Percentiles rank a stretch among this genome's conserved stretches.
These are phyloP conservation scores for Rhynchotus rufescens DNA, from an alignment of 2,797 vertebrate species.

Conservation along the genomic window DNA sequence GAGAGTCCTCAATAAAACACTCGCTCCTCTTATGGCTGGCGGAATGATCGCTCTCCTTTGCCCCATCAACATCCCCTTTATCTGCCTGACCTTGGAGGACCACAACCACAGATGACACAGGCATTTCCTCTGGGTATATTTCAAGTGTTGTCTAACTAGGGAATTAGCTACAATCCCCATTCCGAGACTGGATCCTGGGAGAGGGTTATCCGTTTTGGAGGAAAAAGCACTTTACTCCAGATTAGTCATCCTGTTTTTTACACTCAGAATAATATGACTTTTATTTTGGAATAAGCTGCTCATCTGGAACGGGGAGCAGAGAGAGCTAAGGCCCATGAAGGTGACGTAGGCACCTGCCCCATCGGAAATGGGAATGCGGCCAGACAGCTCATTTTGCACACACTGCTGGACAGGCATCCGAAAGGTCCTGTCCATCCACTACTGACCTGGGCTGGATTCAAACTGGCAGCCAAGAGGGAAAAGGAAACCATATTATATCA, in stretches of 20 bases:
- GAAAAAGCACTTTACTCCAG: background rate
- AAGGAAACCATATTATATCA: conserved; percentile 57
- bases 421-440: background rate
- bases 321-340: background rate
- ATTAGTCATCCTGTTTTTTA: background rate
- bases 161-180: background rate
- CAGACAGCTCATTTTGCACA: background rate
- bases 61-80: background rate
- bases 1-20: background rate
- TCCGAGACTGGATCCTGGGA: background rate
- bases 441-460: conserved; percentile 49
- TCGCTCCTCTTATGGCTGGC: background rate
- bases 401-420: background rate
- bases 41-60: background rate
- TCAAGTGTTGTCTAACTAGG: background rate
- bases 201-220: background rate
- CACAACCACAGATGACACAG: background rate
- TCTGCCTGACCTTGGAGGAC: background rate
- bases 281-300: conserved; percentile 23
- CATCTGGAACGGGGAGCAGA: background rate
- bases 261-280: background rate
- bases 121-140: background rate
- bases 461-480: conserved; percentile 56
- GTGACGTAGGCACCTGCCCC: conserved; percentile 41
- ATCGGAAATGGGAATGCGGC: conserved; percentile 11